phyloP scores from a whole-genome alignment of 2,888 invertebrate genomes.

The Palloptera scutellata region DNA sequence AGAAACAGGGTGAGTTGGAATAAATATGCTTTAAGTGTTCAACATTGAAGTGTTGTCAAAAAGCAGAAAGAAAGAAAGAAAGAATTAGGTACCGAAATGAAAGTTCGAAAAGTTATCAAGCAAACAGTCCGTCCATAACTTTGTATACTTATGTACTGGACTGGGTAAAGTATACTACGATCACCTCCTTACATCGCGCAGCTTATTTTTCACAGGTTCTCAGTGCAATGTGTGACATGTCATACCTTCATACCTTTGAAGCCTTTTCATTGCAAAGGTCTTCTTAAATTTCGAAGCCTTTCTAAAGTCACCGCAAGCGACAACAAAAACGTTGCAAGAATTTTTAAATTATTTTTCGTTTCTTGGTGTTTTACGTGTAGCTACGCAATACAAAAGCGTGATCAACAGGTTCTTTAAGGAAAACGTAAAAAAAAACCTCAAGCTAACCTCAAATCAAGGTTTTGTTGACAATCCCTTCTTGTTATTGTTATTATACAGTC shows the following conservation, averaged over 20 bases:
- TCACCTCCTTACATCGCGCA: too few species aligned
- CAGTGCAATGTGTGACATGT: conserved; percentile 39
- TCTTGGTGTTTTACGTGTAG: background rate
- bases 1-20: too few species aligned
- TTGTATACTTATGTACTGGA: too few species aligned
- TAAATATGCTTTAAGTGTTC: too few species aligned
- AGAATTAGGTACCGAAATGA: too few species aligned
- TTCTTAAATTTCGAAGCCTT: background rate
- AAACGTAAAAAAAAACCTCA: background rate
- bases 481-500: conserved; percentile 2
- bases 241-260: conserved; percentile 23
- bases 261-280: background rate
- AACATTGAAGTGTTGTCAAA: too few species aligned
- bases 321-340: background rate
- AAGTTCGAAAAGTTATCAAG: too few species aligned
- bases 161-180: too few species aligned
- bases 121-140: too few species aligned
- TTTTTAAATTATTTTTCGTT: background rate
- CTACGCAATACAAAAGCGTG: background rate
- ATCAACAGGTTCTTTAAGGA: background rate
- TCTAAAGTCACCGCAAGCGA: background rate
- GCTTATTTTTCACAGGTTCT: conserved; percentile 31
- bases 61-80: too few species aligned
- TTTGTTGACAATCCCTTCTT: conserved; percentile 14
- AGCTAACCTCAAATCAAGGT: conserved; percentile 2